Evolutionary conservation across 23 tunicate genomes (phyloP), one percentile per base, ranked within the genome.

Genomic region (Clavelina lepadiformis): DNA sequence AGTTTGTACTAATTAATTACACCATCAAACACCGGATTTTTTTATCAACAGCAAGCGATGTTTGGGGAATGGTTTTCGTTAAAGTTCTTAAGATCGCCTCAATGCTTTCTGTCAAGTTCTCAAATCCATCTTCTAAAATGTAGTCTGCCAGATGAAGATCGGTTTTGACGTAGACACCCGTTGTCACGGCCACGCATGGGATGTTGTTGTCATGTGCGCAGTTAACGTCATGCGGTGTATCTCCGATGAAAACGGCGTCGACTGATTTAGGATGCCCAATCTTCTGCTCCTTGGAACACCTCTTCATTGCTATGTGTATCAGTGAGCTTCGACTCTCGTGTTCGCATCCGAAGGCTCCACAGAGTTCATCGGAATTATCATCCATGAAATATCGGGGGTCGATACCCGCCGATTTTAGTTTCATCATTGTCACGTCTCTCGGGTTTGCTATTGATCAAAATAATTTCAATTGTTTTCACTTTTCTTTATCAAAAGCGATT

Each of bases 301-400:
- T 50, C n/a, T 56, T 22, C 26, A 46, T 38, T 41, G 85, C 85
- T 18, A 85, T 46, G 33, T 30, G 36, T 31, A 85, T 85, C 57
- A 85, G 62, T 33, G 77, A 21, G 28, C 68, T 77, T 44, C 94
- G 64, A 13, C 44, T 37, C 0, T 35, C 71, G 46, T 77, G 78
- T 31, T 85, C 94, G 20, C 75, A 77, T 46, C 94, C 94, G 64
- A 85, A 85, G 7, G 94, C 94, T 27, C 94, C 94, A 37, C 77
- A 54, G 0, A 85, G 49, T 22, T 23, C 28, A 24, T 72, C 78
- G 5, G 3, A 6, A n/a, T 41, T 52, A 20, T 37, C 73, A 13
- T 30, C 28, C 50, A 38, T 74, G 52, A 85, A 85, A 4, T 63
- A 36, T 3, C 61, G 38, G 29, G 60, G 28, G 59, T 78, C 74